Base-by-base conservation (phyloP, 1,140 invertebrate species). In the Theocolax elegans region DNA sequence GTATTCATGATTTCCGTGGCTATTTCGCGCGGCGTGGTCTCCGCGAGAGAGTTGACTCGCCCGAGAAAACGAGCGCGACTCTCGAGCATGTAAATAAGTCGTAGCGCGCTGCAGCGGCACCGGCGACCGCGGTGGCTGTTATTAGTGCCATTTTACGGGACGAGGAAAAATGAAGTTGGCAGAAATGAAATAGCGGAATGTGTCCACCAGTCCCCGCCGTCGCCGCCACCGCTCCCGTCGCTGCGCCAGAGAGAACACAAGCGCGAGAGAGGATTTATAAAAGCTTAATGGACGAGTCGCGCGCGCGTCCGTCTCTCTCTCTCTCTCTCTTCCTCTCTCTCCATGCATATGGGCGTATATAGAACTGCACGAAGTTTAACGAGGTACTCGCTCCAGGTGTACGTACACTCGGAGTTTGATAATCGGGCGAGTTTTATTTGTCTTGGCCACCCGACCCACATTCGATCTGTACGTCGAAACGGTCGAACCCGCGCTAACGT, bases 1-100 rank as follows among this genome's bases (percentile, higher is more conserved):
- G 69, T 77, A 78, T 79, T 81, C 78, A 77, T 78, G 73, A 77
- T 76, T 56, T 77, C 68, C 74, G 72, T 60, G 38, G 19, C 23
- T 48, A 68, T 44, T n/a, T 46, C 71, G 53, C 31, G 3, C 31
- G 38, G n/a, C n/a, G n/a, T n/a, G n/a, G n/a, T n/a, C n/a, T n/a
- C n/a, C n/a, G n/a, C n/a, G n/a, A n/a, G n/a, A n/a, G n/a, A n/a
- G n/a, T n/a, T 9, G 25, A 8, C 35, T n/a, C 42, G 15, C 8
- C 15, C 17, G 15, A 27, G 15, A n/a, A n/a, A n/a, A n/a, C n/a
- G n/a, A 10, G 1, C 1, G 13, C 35, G 15, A n/a, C 17, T 23
- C 35, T 40, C 1, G 7, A 21, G 51, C 4, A 38, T 48, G 8
- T 38, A 51, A 64, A 64, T 51, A 38, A 38, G 17, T 7, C 13